Evolutionary conservation across 2,888 invertebrate genomes (phyloP).

Genomic region (Iphiclides podalirius): DNA sequence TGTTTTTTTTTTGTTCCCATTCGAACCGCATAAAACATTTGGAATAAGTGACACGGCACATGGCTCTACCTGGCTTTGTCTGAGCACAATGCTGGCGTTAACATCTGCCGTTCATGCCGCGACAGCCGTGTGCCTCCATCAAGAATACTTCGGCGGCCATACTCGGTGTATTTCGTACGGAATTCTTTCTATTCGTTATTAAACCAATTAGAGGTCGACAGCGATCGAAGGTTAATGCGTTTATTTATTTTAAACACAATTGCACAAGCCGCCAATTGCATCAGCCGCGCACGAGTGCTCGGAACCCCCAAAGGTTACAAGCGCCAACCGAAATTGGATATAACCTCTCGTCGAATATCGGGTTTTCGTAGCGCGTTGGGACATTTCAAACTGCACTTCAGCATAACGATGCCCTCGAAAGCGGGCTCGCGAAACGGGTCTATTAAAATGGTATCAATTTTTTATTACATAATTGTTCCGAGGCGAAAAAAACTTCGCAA

Average conservation of each 20-base stretch:
- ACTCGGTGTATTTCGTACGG: too few species aligned
- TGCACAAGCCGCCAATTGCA: constrained; percentile 34
- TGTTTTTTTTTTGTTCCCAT: constrained; percentile 36
- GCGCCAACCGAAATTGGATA: constrained; percentile 22
- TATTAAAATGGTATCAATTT: constrained; percentile 39
- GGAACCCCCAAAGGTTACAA: constrained; percentile 25
- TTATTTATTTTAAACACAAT: constrained; percentile 30
- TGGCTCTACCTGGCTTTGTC: constrained; percentile 78
- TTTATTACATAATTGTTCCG: constrained; percentile 57
- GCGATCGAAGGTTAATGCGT: constrained; percentile 30
- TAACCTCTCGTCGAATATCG: constrained; percentile 17
- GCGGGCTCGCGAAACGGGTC: constrained; percentile 31
- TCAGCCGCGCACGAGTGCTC: constrained; percentile 28
- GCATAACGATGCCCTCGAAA: constrained; percentile 23
- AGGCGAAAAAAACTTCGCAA: too few species aligned
- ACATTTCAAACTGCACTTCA: constrained; percentile 21
- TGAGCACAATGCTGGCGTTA: constrained; percentile 61
- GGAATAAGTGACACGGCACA: constrained; percentile 78
- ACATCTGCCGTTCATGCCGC: constrained; percentile 74
- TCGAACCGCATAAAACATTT: constrained; percentile 65
- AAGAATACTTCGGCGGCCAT: too few species aligned
- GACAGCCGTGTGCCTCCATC: constrained; percentile 49
- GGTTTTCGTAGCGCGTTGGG: constrained; percentile 16
- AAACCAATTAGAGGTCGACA: constrained; percentile 20
- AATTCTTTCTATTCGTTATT: neutral